Evolutionary conservation across 2,888 invertebrate species (phyloP), one percentile per base, ranked within the genome.

Genomic region (Seira ritae): DNA sequence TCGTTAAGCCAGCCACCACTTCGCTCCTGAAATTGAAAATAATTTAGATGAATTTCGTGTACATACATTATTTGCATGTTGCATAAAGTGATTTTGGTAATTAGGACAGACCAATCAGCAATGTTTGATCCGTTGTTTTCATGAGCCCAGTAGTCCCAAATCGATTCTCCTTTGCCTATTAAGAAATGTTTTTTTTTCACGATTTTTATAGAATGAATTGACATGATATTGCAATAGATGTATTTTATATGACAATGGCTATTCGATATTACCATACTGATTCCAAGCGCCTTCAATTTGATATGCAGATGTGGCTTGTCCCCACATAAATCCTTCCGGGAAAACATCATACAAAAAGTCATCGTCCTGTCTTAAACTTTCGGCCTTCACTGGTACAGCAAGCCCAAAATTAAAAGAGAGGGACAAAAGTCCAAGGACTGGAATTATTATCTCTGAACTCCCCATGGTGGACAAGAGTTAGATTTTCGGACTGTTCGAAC

Each of bases 1-100:
- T 91, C 90, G 80, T 92, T 93, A 0, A 90, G 84, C 79, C 91
- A 92, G 2, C 89, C 89, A 6, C 88, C 89, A 8, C 92, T 90
- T n/a, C n/a, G n/a, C 89, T 93, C 91, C 92, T 93, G 91, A 1
- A 8, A n/a, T n/a, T n/a, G n/a, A n/a, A n/a, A n/a, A n/a, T n/a
- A n/a, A n/a, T n/a, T n/a, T n/a, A n/a, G n/a, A n/a, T n/a, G n/a
- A n/a, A n/a, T n/a, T n/a, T n/a, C n/a, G n/a, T n/a, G n/a, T n/a
- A n/a, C n/a, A n/a, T n/a, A n/a, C n/a, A n/a, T n/a, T n/a, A n/a
- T n/a, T n/a, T n/a, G n/a, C n/a, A n/a, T n/a, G n/a, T n/a, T n/a
- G n/a, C n/a, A n/a, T n/a, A n/a, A n/a, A n/a, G n/a, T n/a, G n/a
- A n/a, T n/a, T n/a, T n/a, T n/a, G n/a, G n/a, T n/a, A n/a, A n/a